Percentiles rank a stretch among this genome's conserved stretches.
Evolutionary conservation across 2,888 invertebrate genomes (phyloP).

Genomic region (Thera obeliscata): DNA sequence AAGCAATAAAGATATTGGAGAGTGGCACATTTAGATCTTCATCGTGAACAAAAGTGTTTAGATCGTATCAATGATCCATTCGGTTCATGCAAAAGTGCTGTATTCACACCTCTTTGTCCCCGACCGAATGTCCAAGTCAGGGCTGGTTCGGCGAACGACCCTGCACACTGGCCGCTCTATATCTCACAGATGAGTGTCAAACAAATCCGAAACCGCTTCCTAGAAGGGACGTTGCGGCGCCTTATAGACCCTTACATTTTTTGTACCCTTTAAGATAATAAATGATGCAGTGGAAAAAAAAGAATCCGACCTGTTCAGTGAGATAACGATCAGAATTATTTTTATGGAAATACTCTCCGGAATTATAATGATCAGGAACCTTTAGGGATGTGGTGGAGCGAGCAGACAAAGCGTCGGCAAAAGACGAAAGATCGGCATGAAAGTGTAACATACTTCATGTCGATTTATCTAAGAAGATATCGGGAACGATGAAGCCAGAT

Average conservation of each 20-base stretch:
- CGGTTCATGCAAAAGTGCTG: conserved; percentile 58
- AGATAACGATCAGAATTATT: conserved; percentile 82
- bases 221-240: conserved; percentile 81
- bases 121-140: conserved; percentile 53
- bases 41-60: conserved; percentile 31
- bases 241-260: conserved; percentile 76
- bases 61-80: conserved; percentile 40
- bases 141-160: conserved; percentile 65
- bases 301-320: conserved; percentile 80
- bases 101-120: conserved; percentile 76
- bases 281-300: conserved; percentile 81
- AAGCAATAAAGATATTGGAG: conserved; percentile 13
- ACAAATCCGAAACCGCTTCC: conserved; percentile 77
- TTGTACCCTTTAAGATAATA: conserved; percentile 82
- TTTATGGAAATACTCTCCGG: conserved; percentile 82
- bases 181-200: conserved; percentile 82
- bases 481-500: conserved; percentile 31
- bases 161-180: conserved; percentile 72
- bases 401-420: conserved; percentile 82
- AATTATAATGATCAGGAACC: conserved; percentile 81
- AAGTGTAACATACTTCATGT: conserved; percentile 49
- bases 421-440: conserved; percentile 57
- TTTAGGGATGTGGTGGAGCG: conserved; percentile 80
- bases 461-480: conserved; percentile 58
- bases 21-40: conserved; percentile 27